phyloP scores from a whole-genome alignment of 2,113 vertebrate genomes.

The Sceloporus undulatus region DNA sequence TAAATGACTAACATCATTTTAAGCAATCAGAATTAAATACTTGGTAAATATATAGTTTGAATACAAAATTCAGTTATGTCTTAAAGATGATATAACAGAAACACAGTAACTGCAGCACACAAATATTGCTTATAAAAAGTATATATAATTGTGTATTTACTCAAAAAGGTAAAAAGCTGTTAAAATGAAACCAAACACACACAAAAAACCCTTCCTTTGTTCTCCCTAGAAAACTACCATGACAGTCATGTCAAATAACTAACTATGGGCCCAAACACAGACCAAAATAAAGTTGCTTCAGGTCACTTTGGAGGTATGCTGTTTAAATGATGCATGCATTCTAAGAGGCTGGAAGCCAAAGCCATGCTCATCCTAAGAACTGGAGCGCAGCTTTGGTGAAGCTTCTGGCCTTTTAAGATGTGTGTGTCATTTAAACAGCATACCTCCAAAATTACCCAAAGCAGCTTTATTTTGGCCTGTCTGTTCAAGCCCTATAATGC shows the following conservation, averaged over 20 bases:
- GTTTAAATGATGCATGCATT: too few relatives aligned
- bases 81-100: background rate
- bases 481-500: too few relatives aligned
- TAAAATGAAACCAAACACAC: background rate
- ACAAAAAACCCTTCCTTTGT: background rate
- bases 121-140: background rate
- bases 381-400: too few relatives aligned
- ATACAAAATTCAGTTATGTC: background rate
- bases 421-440: too few relatives aligned
- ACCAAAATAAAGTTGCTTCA: too few relatives aligned
- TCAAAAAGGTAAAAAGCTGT: background rate
- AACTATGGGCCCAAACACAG: background rate
- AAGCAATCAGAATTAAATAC: conserved; percentile 35
- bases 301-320: too few relatives aligned
- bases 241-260: background rate
- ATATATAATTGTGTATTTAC: background rate
- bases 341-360: too few relatives aligned
- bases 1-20: background rate
- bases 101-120: background rate
- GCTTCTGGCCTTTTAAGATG: too few relatives aligned
- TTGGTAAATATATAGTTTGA: background rate
- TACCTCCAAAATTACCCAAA: too few relatives aligned
- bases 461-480: too few relatives aligned
- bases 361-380: too few relatives aligned
- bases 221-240: background rate